Evolutionary conservation across 2,797 vertebrate genomes (phyloP).

Genomic region (Girardinus metallicus): DNA sequence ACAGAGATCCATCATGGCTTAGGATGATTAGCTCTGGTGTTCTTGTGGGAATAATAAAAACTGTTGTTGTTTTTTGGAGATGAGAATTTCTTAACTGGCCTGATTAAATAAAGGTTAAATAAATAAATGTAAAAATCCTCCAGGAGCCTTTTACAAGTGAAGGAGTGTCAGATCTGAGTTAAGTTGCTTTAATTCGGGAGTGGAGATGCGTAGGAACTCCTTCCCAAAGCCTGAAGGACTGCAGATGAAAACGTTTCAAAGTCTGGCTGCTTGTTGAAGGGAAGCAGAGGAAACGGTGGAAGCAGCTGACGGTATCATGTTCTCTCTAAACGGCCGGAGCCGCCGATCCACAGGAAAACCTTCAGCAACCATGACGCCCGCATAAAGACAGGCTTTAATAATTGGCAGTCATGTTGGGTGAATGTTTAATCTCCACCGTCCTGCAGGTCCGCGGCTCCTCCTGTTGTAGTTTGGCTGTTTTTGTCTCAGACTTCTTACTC

Average conservation of each 20-base stretch:
- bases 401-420: background rate
- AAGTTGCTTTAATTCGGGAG: background rate
- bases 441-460: conserved; percentile 41
- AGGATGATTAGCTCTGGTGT: background rate
- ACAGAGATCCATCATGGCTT: background rate
- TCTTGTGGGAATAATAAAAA: background rate
- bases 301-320: conserved; percentile 36
- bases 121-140: too few relatives aligned
- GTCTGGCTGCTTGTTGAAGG: background rate
- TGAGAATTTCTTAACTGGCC: too few relatives aligned
- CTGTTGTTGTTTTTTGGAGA: too few relatives aligned
- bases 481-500: conserved; percentile 32
- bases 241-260: background rate
- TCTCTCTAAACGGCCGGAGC: conserved; percentile 21
- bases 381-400: background rate
- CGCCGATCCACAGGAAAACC: conserved; percentile 20
- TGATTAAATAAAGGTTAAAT: too few relatives aligned
- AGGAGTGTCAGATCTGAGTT: background rate
- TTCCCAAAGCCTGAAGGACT: background rate
- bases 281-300: background rate
- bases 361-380: too few relatives aligned
- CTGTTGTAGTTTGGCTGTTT: conserved; percentile 23
- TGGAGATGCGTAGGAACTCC: background rate
- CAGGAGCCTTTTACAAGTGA: background rate
- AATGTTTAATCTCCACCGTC: background rate